Base-by-base conservation (phyloP, 53 echinoderm and acorn worm genomes). In the Zoroaster sp. region DNA sequence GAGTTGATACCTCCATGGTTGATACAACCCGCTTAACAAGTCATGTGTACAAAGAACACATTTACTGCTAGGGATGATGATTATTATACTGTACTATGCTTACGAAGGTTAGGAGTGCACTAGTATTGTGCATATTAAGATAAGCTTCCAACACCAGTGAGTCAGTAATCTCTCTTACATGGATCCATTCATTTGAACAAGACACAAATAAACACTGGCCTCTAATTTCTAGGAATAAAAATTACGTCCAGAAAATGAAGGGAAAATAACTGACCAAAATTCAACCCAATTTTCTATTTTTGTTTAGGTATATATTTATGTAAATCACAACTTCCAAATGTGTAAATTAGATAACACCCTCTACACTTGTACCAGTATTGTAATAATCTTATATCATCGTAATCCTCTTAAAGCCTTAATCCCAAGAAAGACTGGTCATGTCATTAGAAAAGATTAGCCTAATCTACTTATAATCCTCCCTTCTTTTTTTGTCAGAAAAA, bases 91-190 rank as follows among this genome's bases (percentile, higher is more conserved):
- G 3, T 25, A 59, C 63, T 59, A 11, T 59, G 63, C 63, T 25
- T n/a, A n/a, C n/a, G n/a, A n/a, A n/a, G n/a, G n/a, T n/a, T n/a
- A n/a, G n/a, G n/a, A n/a, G n/a, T n/a, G n/a, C n/a, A n/a, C n/a
- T n/a, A n/a, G n/a, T n/a, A n/a, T 55, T 55, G 74, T 21, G 3
- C 23, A 25, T 41, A 74, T 4, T 53, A 35, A 35, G 55, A 54
- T 78, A 78, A 78, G 52, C 80, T 21, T 10, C 21, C 25, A 15
- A 32, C 40, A 59, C 63, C 63, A 63, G 59, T 80, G 80, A 80
- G 59, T 65, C 80, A 80, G 20, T 80, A 34, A 80, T 80, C 80
- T 80, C 33, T 65, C 63, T 30, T 40, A 80, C 63, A 65, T 65
- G 40, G 36, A 80, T 21, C 34, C 80, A 39, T 59, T 75, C 31